Base-by-base conservation (phyloP, 1,140 invertebrate genomes). In the Atta cephalotes region DNA sequence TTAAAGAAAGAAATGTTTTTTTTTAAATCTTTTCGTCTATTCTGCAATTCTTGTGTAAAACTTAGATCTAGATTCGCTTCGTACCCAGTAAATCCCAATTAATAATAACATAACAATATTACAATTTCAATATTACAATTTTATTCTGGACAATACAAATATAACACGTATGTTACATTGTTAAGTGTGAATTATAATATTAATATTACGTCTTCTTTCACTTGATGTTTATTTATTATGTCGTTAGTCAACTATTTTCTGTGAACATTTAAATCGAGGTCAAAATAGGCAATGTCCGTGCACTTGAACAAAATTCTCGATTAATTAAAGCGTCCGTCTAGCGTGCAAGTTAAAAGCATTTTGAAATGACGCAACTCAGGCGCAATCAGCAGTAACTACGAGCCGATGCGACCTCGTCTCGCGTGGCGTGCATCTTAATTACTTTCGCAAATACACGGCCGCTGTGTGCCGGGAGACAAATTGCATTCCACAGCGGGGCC, bases 401-500 rank as follows among this genome's bases (percentile, higher is more conserved):
- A 45, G 51, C 16, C 65, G 49, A 81, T 56, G 80, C 80, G 25
- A 12, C 35, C 66, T 72, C 66, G 53, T 25, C 80, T 82, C 25
- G 39, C 80, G 39, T 45, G 56, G 39, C 68, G 56, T 70, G 80
- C 80, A 74, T 84, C 80, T 89, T 84, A 79, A 89, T 89, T 89
- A 71, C 16, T 66, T 68, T 76, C 10, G 18, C n/a, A 68, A 58
- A 68, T 65, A 49, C 49, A 45, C 68, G 76, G 39, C 63, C 60
- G 66, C 76, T 28, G 10, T 10, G 49, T 10, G 49, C 21, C 39
- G 70, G 58, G 70, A 79, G 86, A 87, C 78, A 82, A 87, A 90
- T 90, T 89, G 56, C 89, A 84, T 89, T 89, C 88, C 85, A 31
- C 77, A 66, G 60, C 63, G 39, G 35, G 31, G 18, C 72, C 72